Evolutionary conservation across 1,140 invertebrate genomes (phyloP), one percentile per base, ranked within the genome.

Genomic region (Caenorhabditis remanei): DNA sequence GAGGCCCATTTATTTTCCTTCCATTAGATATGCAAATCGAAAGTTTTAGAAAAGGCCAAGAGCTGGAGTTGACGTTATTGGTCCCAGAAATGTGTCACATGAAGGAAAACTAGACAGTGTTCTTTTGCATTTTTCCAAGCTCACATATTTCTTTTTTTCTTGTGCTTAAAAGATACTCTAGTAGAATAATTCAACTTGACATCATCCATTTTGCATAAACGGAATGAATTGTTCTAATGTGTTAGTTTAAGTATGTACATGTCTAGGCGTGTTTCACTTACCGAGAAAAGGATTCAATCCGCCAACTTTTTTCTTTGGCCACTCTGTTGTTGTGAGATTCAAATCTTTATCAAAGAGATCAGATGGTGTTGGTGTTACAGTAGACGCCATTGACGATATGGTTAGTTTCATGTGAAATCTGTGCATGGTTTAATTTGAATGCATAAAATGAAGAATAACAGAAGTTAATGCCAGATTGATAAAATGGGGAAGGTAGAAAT

Each of bases 381-480:
- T 7, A 71, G 65, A 71, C 16, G 65, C 65, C 65, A 71, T 46
- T 19, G 65, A 43, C 6, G 65, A 71, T 43, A 19, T 19, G 9
- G 65, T 43, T 14, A 71, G 40, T n/a, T 71, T 71, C 65, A 71
- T 71, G 41, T 71, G 41, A n/a, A 71, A 46, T 46, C 65, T 71
- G 65, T 71, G 65, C 65, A 46, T 71, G 9, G 24, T 65, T 32
- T 14, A 21, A 65, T 65, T 65, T 13, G 11, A 32, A 40, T 4
- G 11, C 61, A 32, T 8, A 65, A 14, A 53, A 53, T 53, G 40
- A 24, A 7, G 41, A 46, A 46, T 71, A 46, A 71, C 41, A 71
- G 21, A 14, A 8, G 32, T 16, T 3, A 19, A 40, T 32, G 8
- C 9, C 24, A 8, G 14, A 71, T 9, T 19, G 65, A 71, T 43